Percentiles rank a stretch among this genome's conserved stretches.
Conservation (phyloP, 2,797 vertebrate species). For the Gallirallus australis region DNA sequence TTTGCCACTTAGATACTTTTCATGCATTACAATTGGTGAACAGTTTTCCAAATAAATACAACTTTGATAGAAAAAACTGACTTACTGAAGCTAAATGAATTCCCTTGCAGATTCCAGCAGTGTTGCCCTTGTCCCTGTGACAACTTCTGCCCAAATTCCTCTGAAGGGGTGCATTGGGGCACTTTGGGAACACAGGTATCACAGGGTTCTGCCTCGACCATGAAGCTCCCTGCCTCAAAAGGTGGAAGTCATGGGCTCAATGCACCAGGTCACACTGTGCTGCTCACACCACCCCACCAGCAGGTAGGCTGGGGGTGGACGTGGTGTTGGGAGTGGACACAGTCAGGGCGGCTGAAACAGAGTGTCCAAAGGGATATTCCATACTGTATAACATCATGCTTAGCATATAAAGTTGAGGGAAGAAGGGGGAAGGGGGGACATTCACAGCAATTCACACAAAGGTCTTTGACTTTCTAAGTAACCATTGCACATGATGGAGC, state of each 20-base stretch:
- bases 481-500: no score
- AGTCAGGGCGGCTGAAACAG: no score
- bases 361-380: no score
- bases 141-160: neutral
- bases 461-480: no score
- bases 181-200: neutral
- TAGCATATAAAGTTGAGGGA: no score
- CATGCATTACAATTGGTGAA: neutral
- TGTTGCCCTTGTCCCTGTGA: neutral
- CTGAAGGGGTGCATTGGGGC: accelerated
- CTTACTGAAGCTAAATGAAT: neutral
- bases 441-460: no score
- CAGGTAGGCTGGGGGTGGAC: no score
- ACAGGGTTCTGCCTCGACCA: neutral
- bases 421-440: no score
- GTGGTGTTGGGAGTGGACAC: no score
- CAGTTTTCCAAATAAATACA: neutral
- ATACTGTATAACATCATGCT: no score
- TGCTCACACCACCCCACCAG: no score
- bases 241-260: accelerated
- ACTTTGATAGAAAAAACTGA: neutral
- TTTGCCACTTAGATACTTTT: neutral
- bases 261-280: accelerated
- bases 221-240: accelerated
- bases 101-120: accelerated